These are phyloP conservation scores for Conger conger DNA, from an alignment of 2,113 vertebrate genomes.

Conservation along the genomic window DNA sequence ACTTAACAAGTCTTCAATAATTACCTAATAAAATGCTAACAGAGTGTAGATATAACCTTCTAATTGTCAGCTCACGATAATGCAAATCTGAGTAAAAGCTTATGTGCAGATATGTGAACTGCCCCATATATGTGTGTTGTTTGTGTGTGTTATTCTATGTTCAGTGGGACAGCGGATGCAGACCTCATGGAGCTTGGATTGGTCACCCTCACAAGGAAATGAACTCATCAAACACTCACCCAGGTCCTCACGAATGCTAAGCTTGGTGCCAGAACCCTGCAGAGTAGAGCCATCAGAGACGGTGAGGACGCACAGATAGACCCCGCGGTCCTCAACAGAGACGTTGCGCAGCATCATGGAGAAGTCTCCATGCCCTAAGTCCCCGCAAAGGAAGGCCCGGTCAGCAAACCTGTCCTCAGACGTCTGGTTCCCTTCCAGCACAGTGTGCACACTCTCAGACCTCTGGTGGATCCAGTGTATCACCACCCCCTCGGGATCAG, in stretches of 20 bases:
- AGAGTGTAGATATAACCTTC: too few relatives aligned
- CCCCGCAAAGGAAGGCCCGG: slow-evolving; percentile 52
- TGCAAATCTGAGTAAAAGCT: neutral
- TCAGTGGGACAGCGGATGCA: too few relatives aligned
- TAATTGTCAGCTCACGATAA: too few relatives aligned
- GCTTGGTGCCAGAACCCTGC: slow-evolving; percentile 61
- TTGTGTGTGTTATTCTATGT: neutral
- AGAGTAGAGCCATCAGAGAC: slow-evolving; percentile 29
- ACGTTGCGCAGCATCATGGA: slow-evolving; percentile 61
- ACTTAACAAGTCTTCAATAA: too few relatives aligned
- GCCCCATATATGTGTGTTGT: neutral
- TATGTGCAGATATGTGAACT: neutral
- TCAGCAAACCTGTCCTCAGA: slow-evolving; percentile 41
- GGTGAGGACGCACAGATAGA: slow-evolving; percentile 58
- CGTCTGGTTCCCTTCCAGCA: slow-evolving; percentile 54
- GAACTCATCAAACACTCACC: slow-evolving; percentile 38
- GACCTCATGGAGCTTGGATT: neutral
- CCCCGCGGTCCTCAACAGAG: slow-evolving; percentile 54
- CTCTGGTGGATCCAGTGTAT: slow-evolving; percentile 62
- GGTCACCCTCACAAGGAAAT: neutral
- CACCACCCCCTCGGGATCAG: slow-evolving; percentile 1
- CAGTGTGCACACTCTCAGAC: slow-evolving; percentile 48
- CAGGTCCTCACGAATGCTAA: slow-evolving; percentile 58
- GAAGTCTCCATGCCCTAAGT: slow-evolving; percentile 52
- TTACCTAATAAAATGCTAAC: too few relatives aligned